Conservation (phyloP, 2,113 vertebrate species). For the Eublepharis macularius region DNA sequence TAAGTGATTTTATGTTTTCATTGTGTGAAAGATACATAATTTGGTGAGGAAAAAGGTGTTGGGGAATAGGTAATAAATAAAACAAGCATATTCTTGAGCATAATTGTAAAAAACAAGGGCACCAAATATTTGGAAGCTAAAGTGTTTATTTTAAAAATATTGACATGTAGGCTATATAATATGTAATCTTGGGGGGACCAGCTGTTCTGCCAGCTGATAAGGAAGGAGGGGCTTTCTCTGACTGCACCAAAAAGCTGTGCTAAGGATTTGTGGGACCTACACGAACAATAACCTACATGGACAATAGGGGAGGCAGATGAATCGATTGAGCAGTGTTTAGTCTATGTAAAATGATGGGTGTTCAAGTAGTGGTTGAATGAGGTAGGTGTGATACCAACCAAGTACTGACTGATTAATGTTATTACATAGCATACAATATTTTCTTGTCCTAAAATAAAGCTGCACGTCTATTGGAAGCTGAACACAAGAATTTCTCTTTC, state of each 20-base stretch:
- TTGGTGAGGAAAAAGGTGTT: not conserved
- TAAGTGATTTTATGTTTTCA: not conserved
- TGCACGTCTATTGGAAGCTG: not conserved
- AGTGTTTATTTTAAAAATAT: not conserved
- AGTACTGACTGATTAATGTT: slow-evolving; percentile 66
- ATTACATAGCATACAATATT: slow-evolving; percentile 24
- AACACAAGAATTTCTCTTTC: not conserved
- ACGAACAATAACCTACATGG: too few species aligned
- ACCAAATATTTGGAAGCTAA: not conserved
- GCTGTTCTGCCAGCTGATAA: too few species aligned
- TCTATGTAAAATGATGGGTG: slow-evolving; percentile 65
- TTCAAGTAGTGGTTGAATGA: slow-evolving; percentile 69
- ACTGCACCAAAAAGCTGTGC: too few species aligned
- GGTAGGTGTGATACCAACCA: slow-evolving; percentile 61
- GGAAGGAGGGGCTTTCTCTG: too few species aligned
- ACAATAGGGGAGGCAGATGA: too few species aligned
- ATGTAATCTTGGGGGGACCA: too few species aligned
- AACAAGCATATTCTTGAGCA: not conserved
- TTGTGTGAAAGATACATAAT: not conserved
- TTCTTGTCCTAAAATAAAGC: not conserved
- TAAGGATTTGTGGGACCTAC: too few species aligned
- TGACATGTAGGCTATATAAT: slow-evolving; percentile 58
- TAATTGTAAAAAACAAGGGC: not conserved
- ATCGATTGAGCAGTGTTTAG: slow-evolving; percentile 70
- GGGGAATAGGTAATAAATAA: not conserved